Base-by-base conservation (phyloP, 2,888 invertebrate species). In the Ceriagrion tenellum region DNA sequence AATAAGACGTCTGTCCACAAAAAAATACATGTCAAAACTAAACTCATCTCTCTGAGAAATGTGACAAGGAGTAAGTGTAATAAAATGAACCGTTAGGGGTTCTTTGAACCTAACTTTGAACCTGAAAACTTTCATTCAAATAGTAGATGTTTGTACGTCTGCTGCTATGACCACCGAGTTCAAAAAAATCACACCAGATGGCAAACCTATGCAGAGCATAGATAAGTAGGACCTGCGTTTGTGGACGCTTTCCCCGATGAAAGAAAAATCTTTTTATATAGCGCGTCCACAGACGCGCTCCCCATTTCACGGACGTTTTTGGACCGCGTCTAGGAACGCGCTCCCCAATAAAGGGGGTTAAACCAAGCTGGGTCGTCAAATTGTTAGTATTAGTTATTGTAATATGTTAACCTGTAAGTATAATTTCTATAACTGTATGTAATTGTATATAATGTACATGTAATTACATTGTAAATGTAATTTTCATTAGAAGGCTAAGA, bases 331-430 rank as follows among this genome's bases (percentile, higher is more conserved):
- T 26, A 26, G 8, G 23, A 23, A 69, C 26, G 69, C 26, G 23
- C 69, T 69, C 69, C 69, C 69, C 69, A 69, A 23, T 69, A 69
- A 69, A 69, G 69, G 69, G 69, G 69, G n/a, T n/a, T n/a, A n/a
- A n/a, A n/a, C n/a, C n/a, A n/a, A n/a, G n/a, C n/a, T n/a, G n/a
- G n/a, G n/a, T n/a, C n/a, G n/a, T n/a, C n/a, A n/a, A n/a, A n/a
- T n/a, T n/a, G n/a, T n/a, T n/a, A n/a, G n/a, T n/a, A n/a, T n/a
- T n/a, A n/a, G n/a, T n/a, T n/a, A n/a, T n/a, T n/a, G n/a, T n/a
- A n/a, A n/a, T n/a, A n/a, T n/a, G n/a, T n/a, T n/a, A n/a, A n/a
- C n/a, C n/a, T n/a, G n/a, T n/a, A n/a, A n/a, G n/a, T n/a, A n/a
- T n/a, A n/a, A n/a, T n/a, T n/a, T n/a, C n/a, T n/a, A n/a, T n/a